Evolutionary conservation across 2,888 invertebrate species (phyloP), one percentile per base, ranked within the genome.

Genomic region (Capitulum mitella): DNA sequence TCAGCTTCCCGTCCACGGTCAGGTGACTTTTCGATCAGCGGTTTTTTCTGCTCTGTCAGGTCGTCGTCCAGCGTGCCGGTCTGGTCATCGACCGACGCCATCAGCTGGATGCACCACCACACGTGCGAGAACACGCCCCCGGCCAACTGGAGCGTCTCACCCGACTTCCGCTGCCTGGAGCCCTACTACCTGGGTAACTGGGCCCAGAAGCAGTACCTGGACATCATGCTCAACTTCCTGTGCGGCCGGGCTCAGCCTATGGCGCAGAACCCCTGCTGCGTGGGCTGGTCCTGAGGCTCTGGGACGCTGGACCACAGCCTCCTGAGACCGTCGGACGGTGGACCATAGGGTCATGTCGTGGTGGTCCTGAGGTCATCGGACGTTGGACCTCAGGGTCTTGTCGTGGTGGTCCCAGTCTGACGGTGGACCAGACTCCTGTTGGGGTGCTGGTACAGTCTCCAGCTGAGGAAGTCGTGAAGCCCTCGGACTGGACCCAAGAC

Each of bases 221-320:
- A 61, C 61, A 61, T 32, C 32, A 61, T 61, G n/a, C n/a, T 61
- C 61, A 61, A 61, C 61, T 61, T 61, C 61, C 61, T 61, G 5
- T 61, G 61, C 32, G 61, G 61, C 32, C n/a, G 61, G 16, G 32
- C 32, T 0, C 29, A 32, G 0, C n/a, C 14, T 14, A 61, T 61
- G 61, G 12, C 61, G 32, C 32, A 32, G 61, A 61, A 61, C 61
- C 61, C 61, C 32, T 61, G 61, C 61, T 61, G 61, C 32, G 61
- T n/a, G 14, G 61, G 61, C 29, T 61, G 61, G 61, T n/a, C 32
- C 61, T 61, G 61, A 61, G n/a, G n/a, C n/a, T n/a, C n/a, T n/a
- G n/a, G n/a, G n/a, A n/a, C n/a, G n/a, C n/a, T n/a, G n/a, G n/a
- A n/a, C n/a, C n/a, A n/a, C n/a, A n/a, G n/a, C n/a, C n/a, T n/a